Base-by-base conservation (phyloP, 1,140 invertebrate species). In the Anoplolepis gracilipes region DNA sequence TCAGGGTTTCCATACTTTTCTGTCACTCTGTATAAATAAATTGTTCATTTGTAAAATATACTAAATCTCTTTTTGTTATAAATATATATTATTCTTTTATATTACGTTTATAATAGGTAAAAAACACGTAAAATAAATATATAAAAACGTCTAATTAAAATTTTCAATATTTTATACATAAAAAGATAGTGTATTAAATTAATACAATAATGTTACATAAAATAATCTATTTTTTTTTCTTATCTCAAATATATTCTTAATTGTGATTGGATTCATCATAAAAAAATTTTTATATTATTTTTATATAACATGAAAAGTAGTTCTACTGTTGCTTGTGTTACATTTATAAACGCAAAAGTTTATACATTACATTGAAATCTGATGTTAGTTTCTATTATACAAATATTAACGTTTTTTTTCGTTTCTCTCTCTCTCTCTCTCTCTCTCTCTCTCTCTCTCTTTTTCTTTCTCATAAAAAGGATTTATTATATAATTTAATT, bases 31-130 rank as follows among this genome's bases (percentile, higher is more conserved):
- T n/a, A 72, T 55, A 61, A 69, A 36, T n/a, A n/a, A 46, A 33
- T 88, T 85, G 22, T 3, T 28, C 76, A 62, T 16, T 53, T 53
- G 25, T 84, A 61, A 87, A 75, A 49, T 33, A 84, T n/a, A 72
- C 59, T 36, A 42, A 87, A 88, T 25, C 13, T 79, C 22, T 59
- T 10, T 6, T 36, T 62, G n/a, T 39, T 55, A 36, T 61, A 85
- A 36, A 19, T 87, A 59, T n/a, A 42, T 55, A 4, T 36, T 79
- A 49, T 16, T 36, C n/a, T 69, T 39, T 39, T 10, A 36, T 2
- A 42, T 28, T 7, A 30, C 13, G 3, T 28, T 49, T 33, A 6
- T 57, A 79, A 69, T 57, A 79, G 39, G n/a, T n/a, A n/a, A n/a
- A 5, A 69, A 39, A 67, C 30, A 11, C 7, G n/a, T 1, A 1